Evolutionary conservation across 1,140 invertebrate species (phyloP), one percentile per base, ranked within the genome.

Genomic region (Rhyacophila brunnea): DNA sequence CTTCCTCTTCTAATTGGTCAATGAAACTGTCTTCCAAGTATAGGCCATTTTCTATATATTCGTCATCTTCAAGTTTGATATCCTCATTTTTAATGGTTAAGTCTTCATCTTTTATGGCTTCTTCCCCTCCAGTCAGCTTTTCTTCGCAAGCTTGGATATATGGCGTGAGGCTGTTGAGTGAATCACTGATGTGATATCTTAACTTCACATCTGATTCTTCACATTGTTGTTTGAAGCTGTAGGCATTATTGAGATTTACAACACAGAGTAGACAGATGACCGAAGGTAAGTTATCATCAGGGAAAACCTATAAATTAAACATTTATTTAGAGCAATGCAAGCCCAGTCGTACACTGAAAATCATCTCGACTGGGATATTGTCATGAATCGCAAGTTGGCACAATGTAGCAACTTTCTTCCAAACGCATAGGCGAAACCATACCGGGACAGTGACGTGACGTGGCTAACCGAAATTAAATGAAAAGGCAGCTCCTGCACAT

Each of bases 171-270:
- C 3, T 9, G 23, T 28, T 9, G 3, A 28, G 23, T 28, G 23
- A 28, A 28, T 28, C 23, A 14, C 13, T 14, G 20, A 52, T 11
- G 5, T 46, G 15, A 20, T 36, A 43, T 50, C 36, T 54, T 19
- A 63, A 49, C 49, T 48, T 54, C 6, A 20, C 14, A 47, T 64
- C 62, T 7, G 62, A 58, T 9, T 42, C 18, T 59, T 64, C 62
- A 35, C 57, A 59, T 35, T 59, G 62, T 13, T 51, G 15, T 56
- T 56, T 60, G 32, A 64, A 64, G 14, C 23, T 34, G 35, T 64
- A 64, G 5, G 62, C 49, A 14, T 6, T 38, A 32, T 64, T 60
- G 32, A 64, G 51, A 47, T 34, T 51, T 13, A 6, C 4, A 35
- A 59, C 51, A 36, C 62, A 64, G 6, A 43, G 20, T 11, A 50